Base-by-base conservation (phyloP, 2,888 invertebrate genomes). In the Ptilodon capucinus region DNA sequence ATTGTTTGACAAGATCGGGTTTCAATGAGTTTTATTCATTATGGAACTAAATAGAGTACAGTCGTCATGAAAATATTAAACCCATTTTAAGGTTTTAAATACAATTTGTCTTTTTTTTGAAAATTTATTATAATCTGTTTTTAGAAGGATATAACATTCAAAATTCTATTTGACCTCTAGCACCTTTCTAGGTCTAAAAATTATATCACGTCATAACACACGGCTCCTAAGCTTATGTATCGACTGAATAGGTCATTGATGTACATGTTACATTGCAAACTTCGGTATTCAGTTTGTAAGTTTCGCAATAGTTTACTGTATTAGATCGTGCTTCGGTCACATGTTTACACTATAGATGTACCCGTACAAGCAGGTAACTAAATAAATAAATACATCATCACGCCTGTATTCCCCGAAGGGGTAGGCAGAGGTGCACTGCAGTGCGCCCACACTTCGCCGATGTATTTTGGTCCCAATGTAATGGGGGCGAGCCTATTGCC, bases 1-100 rank as follows among this genome's bases (percentile, higher is more conserved):
- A 73, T 56, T 70, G 63, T 58, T 64, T 56, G 52, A 52, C 54
- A 48, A 57, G 41, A 44, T 57, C 60, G 44, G 48, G 58, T 68
- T 60, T 57, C 64, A 60, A 19, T 38, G 11, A 19, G 9, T 19
- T 11, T 6, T 38, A 13, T 13, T 35, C 32, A 35, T 16, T 35
- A 9, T 9, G 35, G 11, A 9, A 9, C 11, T 17, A 35, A 4
- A n/a, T n/a, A n/a, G n/a, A n/a, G 17, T 35, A 34, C 17, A 35
- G 17, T 16, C 17, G 9, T 17, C 11, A 28, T 11, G 7, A 7
- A 23, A n/a, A n/a, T n/a, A n/a, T n/a, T n/a, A n/a, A n/a, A n/a
- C n/a, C n/a, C n/a, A n/a, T n/a, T n/a, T n/a, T n/a, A n/a, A n/a
- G n/a, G n/a, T n/a, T n/a, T n/a, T n/a, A n/a, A n/a, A n/a, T n/a